A percentile compares a stretch with the other conserved stretches of the same genome.
phyloP scores from a whole-genome alignment of 2,113 vertebrate species.

The Rhabdornis inornatus region DNA sequence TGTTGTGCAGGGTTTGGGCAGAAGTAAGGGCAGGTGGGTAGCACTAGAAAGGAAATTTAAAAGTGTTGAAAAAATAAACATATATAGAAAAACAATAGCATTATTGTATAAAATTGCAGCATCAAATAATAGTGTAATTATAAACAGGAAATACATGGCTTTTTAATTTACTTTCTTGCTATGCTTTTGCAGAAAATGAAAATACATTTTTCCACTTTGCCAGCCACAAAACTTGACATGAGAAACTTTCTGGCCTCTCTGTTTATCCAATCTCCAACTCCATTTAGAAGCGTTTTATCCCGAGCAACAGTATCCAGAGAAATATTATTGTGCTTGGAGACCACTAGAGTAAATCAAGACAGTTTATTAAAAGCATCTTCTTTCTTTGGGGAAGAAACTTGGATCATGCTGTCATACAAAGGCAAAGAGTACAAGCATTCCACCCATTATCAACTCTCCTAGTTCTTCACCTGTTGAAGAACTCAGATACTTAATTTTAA shows the following conservation, averaged over 20 bases:
- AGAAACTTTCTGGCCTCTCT: background rate
- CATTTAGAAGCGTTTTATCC: background rate
- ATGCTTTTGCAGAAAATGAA: background rate
- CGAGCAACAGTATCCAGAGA: background rate
- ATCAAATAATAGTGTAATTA: background rate
- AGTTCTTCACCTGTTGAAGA: background rate
- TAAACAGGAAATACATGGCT: background rate
- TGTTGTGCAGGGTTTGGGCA: background rate
- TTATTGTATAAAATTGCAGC: background rate
- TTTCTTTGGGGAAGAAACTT: background rate
- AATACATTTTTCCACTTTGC: background rate
- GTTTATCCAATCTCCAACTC: background rate
- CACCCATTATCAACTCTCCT: background rate
- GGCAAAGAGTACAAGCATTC: background rate
- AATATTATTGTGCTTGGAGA: background rate
- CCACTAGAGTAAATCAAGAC: background rate
- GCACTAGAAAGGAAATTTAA: background rate
- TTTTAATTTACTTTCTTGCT: background rate
- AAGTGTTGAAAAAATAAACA: background rate
- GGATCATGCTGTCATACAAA: background rate
- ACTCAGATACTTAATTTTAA: background rate
- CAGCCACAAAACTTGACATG: background rate
- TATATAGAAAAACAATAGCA: background rate
- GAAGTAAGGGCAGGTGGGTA: background rate
- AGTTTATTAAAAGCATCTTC: background rate